Base-by-base conservation (phyloP, 2,113 vertebrate species). In the Glaucidium brasilianum region DNA sequence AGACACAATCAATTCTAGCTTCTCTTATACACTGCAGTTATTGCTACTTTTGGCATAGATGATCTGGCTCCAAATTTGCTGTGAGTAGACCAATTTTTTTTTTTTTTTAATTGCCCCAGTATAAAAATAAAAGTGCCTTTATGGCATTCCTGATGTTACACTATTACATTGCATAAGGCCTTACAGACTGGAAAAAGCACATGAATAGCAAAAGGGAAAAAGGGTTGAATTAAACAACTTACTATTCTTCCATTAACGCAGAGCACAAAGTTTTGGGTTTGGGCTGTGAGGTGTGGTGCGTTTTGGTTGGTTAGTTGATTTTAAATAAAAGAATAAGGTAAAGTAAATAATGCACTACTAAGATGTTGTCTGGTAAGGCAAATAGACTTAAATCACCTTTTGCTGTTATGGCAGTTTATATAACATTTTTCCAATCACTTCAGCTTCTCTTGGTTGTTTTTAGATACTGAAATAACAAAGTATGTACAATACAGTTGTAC, bases 71-170 rank as follows among this genome's bases (percentile, higher is more conserved):
- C 68, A 86, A 58, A 95, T 94, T 92, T 95, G 96, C 96, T 96
- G 94, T 84, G 66, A 95, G 91, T 81, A 87, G 92, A 96, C 88
- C 64, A 75, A 47, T 85, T 90, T 88, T 88, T 77, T 66, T 45
- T 45, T 45, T 67, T 88, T 93, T 82, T 86, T 80, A 96, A 96
- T 94, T 96, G 84, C 84, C 49, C 79, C 35, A 49, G 60, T 75
- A 86, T 94, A 96, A 96, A 97, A 96, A 97, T 96, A 97, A 87
- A 96, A 94, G 80, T 95, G 92, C 94, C 72, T 84, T 95, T 83
- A 72, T 63, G 88, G 80, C 92, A 88, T 80, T 95, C 55, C 23
- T 96, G 92, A 71, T 91, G 68, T 85, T 94, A 63, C 13, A 8
- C 59, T 95, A 93, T 92, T 85, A 81, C 92, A 88, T 78, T 96